Evolutionary conservation across 2,797 vertebrate genomes (phyloP).

Genomic region (Ammospiza maritima): DNA sequence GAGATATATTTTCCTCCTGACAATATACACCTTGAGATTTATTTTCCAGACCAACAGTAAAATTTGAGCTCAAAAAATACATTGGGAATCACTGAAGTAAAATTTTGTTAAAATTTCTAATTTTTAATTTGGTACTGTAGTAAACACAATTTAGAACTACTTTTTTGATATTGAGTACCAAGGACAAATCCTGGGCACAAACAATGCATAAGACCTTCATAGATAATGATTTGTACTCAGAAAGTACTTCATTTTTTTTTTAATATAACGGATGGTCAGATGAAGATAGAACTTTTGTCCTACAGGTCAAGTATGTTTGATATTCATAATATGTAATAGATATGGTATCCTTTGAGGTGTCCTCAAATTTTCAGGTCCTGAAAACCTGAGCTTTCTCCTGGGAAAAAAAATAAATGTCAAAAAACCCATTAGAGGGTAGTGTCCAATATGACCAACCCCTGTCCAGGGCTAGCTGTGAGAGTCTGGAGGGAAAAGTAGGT

Average conservation of each 20-base stretch:
- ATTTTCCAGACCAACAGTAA: not conserved
- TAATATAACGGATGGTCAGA: not conserved
- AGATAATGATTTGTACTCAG: not conserved
- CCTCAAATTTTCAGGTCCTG: not conserved
- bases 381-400: not conserved
- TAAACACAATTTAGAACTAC: not conserved
- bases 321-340: not conserved
- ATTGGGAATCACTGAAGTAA: not conserved
- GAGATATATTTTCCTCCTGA: not conserved
- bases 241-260: not conserved
- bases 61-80: not conserved
- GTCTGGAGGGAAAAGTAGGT: not conserved
- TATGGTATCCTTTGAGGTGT: not conserved
- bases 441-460: not conserved
- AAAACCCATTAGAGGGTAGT: not conserved
- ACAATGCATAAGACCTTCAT: accelerated
- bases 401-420: not conserved
- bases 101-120: not conserved
- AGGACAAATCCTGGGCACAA: not conserved
- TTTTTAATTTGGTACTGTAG: not conserved
- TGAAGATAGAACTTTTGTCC: not conserved
- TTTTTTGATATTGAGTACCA: not conserved
- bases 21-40: not conserved
- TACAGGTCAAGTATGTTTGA: not conserved
- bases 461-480: not conserved